Evolutionary conservation across 2,797 vertebrate species (phyloP).

Genomic region (Cichlasoma orientale): DNA sequence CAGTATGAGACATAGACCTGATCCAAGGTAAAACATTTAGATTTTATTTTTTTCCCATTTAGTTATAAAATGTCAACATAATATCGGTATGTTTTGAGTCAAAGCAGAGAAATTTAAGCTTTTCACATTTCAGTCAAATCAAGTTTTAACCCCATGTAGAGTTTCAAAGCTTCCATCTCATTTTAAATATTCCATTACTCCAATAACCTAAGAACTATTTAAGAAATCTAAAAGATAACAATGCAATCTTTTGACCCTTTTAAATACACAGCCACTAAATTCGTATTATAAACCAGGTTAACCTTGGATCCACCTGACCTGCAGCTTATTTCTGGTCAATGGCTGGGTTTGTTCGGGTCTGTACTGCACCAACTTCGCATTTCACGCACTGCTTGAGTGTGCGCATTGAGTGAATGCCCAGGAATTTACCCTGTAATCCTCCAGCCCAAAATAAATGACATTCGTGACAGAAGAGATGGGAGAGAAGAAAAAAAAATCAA

Average conservation of each 20-base stretch:
- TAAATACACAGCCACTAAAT: neutral
- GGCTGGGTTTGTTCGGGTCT: constrained; percentile 25
- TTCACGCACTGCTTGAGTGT: constrained; percentile 16
- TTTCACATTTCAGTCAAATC: neutral
- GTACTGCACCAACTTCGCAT: neutral
- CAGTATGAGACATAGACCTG: constrained; percentile 76
- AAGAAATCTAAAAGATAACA: neutral
- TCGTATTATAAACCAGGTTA: neutral
- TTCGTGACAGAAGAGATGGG: constrained; percentile 17
- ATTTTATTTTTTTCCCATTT: neutral
- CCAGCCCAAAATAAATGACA: constrained; percentile 31
- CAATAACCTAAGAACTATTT: neutral
- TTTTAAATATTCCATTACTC: neutral
- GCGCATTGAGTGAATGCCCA: constrained; percentile 8
- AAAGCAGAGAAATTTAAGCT: neutral
- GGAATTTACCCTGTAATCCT: constrained; percentile 19
- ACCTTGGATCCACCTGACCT: constrained; percentile 19
- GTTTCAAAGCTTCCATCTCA: neutral
- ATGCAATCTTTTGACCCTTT: neutral
- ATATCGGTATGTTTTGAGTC: neutral
- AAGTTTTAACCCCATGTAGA: neutral
- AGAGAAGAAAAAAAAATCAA: neutral
- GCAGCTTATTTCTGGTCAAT: constrained; percentile 15
- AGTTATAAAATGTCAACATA: neutral
- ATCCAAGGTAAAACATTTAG: constrained; percentile 80